phyloP scores from a whole-genome alignment of 2,888 invertebrate species.

The Ormyrus thymus region DNA sequence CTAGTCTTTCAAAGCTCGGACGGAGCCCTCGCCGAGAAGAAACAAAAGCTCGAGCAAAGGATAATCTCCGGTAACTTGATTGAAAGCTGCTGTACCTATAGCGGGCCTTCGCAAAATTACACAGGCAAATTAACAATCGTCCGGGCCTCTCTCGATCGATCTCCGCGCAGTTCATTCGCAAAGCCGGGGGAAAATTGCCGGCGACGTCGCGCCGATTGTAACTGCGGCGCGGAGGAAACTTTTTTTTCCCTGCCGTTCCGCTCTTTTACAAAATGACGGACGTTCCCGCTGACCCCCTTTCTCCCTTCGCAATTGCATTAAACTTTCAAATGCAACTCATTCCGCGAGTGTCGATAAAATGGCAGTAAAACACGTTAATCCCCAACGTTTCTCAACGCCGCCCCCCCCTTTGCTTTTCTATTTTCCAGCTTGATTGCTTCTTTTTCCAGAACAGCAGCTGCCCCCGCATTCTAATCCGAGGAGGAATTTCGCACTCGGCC shows the following conservation, averaged over 20 bases:
- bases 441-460: too few species aligned
- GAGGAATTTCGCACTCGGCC: too few species aligned
- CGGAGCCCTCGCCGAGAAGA: slow-evolving; percentile 4
- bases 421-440: too few species aligned
- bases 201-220: slow-evolving; percentile 15
- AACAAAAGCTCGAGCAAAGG: slow-evolving; percentile 57
- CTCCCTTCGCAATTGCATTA: slow-evolving; percentile 15
- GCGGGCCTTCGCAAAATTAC: slow-evolving; percentile 26
- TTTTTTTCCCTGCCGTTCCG: not conserved
- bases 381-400: too few species aligned
- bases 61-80: slow-evolving; percentile 56
- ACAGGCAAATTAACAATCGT: slow-evolving; percentile 38
- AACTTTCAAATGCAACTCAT: not conserved
- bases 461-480: too few species aligned
- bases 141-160: slow-evolving; percentile 33
- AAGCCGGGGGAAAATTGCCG: slow-evolving; percentile 31
- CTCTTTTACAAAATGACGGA: not conserved
- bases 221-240: not conserved
- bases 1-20: not conserved
- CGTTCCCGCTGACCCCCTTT: not conserved
- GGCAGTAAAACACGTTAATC: too few species aligned
- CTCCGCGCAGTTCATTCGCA: slow-evolving; percentile 8
- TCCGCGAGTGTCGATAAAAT: not conserved
- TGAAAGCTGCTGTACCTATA: slow-evolving; percentile 41
- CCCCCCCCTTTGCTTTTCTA: too few species aligned